phyloP scores from a whole-genome alignment of 2,113 vertebrate species.

The Coturnix japonica region DNA sequence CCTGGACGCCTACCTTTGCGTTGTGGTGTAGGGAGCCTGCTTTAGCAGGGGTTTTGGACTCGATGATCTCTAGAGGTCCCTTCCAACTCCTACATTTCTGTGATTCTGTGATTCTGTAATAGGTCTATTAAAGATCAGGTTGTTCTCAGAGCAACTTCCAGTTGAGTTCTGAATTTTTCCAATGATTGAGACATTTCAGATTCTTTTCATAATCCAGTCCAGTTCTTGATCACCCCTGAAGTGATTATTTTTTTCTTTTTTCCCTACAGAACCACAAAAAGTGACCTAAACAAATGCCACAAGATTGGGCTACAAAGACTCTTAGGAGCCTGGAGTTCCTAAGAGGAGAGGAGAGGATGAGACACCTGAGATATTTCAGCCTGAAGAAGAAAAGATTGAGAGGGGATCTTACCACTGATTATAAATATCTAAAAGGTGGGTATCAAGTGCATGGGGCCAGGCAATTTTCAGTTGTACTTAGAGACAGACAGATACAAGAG shows the following conservation, averaged over 20 bases:
- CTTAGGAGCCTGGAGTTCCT: neutral
- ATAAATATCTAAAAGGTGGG: neutral
- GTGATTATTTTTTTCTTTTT: accelerated
- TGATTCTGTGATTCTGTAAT: too few species aligned
- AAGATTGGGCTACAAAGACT: neutral
- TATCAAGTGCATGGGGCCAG: neutral
- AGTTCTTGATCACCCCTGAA: neutral
- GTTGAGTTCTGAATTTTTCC: neutral
- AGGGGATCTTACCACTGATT: neutral
- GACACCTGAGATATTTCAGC: neutral
- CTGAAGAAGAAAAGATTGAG: neutral
- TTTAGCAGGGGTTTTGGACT: too few species aligned
- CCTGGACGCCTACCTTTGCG: too few species aligned
- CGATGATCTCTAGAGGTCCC: too few species aligned
- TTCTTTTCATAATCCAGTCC: neutral
- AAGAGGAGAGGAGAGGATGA: neutral
- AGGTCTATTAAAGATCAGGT: neutral
- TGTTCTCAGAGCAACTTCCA: neutral
- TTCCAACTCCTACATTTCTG: too few species aligned
- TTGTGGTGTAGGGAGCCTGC: too few species aligned
- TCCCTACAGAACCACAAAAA: neutral
- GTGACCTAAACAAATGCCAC: neutral
- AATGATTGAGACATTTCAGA: neutral
- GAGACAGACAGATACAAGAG: neutral
- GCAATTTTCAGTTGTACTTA: neutral